These are phyloP conservation scores for Drosophila pandora DNA, from an alignment of 1,140 invertebrate genomes.

Conservation along the genomic window DNA sequence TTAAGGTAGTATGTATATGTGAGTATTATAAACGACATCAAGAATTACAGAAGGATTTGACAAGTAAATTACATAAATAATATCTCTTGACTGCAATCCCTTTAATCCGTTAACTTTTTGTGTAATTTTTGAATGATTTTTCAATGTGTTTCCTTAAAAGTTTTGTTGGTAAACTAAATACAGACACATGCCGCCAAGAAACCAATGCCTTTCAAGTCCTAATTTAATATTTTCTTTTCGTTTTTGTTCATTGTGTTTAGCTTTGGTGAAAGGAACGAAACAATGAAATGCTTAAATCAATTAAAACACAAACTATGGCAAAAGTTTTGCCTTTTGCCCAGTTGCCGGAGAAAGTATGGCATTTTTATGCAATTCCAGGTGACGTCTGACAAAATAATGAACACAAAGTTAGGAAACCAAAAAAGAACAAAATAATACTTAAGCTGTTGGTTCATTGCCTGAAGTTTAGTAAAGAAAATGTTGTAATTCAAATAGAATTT, in stretches of 20 bases:
- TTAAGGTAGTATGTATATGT: conserved; percentile 20
- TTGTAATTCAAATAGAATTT: conserved; percentile 58
- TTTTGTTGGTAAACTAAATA: conserved; percentile 47
- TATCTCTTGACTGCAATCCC: conserved; percentile 11
- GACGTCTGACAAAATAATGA: conserved; percentile 51
- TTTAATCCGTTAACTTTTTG: conserved; percentile 14
- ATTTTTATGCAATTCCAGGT: conserved; percentile 82
- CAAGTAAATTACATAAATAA: conserved; percentile 45
- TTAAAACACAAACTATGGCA: conserved; percentile 30
- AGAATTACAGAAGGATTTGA: conserved; percentile 73
- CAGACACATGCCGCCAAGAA: conserved; percentile 84
- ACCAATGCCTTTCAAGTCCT: conserved; percentile 85
- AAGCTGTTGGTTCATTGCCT: conserved; percentile 59
- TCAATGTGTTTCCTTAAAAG: conserved; percentile 29
- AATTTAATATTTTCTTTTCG: conserved; percentile 22
- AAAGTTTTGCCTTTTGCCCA: conserved; percentile 27
- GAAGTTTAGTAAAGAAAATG: conserved; percentile 71
- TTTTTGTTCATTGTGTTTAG: conserved; percentile 40
- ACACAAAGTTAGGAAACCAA: conserved; percentile 36
- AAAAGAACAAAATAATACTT: conserved; percentile 33
- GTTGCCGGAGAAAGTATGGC: conserved; percentile 45
- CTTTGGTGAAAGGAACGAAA: conserved; percentile 47
- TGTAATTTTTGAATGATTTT: conserved; percentile 41
- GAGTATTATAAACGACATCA: conserved; percentile 31
- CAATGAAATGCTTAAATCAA: conserved; percentile 16